Evolutionary conservation across 2,888 invertebrate species (phyloP).

Genomic region (Leptopilina drosophilae): DNA sequence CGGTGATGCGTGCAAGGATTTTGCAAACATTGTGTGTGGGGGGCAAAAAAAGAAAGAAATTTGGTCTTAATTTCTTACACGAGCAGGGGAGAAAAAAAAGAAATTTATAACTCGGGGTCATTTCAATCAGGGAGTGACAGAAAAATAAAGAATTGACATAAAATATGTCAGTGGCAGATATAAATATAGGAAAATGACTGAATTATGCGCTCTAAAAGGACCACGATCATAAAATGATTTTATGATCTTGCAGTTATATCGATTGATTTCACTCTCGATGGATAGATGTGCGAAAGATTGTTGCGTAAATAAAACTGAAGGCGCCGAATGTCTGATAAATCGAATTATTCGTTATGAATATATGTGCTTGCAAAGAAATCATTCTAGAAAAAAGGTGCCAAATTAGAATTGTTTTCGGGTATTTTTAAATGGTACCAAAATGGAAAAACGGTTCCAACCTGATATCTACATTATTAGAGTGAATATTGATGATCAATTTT

Average conservation of each 20-base stretch:
- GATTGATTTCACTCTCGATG: slow-evolving; percentile 11
- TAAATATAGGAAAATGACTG: background rate
- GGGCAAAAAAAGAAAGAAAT: background rate
- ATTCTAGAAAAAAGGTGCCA: no score
- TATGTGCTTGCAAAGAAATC: no score
- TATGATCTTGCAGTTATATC: background rate
- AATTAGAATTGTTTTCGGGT: no score
- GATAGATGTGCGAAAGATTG: slow-evolving; percentile 18
- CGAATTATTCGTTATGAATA: no score
- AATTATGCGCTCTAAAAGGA: background rate
- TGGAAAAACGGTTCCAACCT: no score
- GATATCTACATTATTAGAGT: no score
- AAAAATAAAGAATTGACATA: background rate
- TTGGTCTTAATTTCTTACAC: slow-evolving; percentile 7
- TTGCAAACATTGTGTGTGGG: background rate
- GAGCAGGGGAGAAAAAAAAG: background rate
- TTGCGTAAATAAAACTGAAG: slow-evolving; percentile 17
- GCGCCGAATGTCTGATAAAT: no score
- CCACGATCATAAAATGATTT: background rate
- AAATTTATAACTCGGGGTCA: background rate
- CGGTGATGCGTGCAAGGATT: background rate
- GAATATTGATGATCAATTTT: no score
- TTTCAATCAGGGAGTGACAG: background rate
- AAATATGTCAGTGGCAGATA: background rate
- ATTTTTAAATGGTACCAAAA: no score